Conservation (phyloP, 2,113 vertebrate species). For the Zootoca vivipara region DNA sequence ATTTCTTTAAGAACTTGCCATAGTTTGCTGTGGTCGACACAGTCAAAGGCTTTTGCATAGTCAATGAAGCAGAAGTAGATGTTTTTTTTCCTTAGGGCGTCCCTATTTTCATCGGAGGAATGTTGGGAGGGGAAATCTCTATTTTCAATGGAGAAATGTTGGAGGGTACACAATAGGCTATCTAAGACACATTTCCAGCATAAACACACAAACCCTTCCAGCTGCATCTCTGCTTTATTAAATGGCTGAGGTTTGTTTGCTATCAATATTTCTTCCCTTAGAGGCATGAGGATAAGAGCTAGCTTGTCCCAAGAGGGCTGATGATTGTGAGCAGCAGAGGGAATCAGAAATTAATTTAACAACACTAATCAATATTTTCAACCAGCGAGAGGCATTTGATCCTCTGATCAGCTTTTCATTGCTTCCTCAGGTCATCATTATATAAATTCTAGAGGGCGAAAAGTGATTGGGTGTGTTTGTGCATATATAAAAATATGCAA, state of each 20-base stretch:
- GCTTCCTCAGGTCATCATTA: background rate
- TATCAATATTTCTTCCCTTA: background rate
- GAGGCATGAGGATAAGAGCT: background rate
- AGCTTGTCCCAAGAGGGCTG: background rate
- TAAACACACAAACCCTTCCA: background rate
- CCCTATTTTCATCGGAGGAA: too few relatives aligned
- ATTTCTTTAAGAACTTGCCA: too few relatives aligned
- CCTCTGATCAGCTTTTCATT: conserved; percentile 18
- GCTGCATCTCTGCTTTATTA: background rate
- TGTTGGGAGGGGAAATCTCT: too few relatives aligned
- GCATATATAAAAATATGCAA: background rate
- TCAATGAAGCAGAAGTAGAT: too few relatives aligned
- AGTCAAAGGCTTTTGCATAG: too few relatives aligned
- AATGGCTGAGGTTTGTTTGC: conserved; percentile 9
- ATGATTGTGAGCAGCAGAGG: conserved; percentile 3
- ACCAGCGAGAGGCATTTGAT: conserved; percentile 17
- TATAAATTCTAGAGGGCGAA: conserved; percentile 14
- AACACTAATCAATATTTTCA: conserved; percentile 18
- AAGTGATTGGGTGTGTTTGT: background rate
- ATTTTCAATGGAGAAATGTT: too few relatives aligned
- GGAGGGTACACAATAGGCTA: background rate
- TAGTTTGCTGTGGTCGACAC: too few relatives aligned
- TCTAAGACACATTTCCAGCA: background rate
- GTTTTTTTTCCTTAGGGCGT: too few relatives aligned
- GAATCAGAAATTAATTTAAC: conserved; percentile 40